Evolutionary conservation across 2,113 vertebrate genomes (phyloP).

Genomic region (Pygoscelis adeliae): DNA sequence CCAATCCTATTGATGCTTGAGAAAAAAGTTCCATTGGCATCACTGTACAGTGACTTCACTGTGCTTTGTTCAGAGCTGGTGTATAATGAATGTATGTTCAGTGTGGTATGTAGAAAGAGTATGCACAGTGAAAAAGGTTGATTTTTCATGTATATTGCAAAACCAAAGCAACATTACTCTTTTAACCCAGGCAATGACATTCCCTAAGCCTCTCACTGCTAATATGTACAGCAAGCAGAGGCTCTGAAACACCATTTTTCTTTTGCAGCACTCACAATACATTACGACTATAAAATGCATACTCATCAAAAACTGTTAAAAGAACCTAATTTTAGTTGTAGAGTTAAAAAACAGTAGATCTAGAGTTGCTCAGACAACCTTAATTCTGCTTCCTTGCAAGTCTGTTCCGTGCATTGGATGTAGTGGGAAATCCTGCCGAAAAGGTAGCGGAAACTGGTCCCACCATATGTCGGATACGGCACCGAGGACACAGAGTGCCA

Average conservation of each 20-base stretch:
- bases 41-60: not conserved
- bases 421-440: not conserved
- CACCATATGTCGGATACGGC: accelerated
- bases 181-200: not conserved
- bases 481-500: not conserved
- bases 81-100: not conserved
- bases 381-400: not conserved
- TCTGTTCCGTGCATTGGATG: not conserved
- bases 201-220: not conserved
- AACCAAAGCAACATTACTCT: not conserved
- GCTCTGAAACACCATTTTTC: not conserved
- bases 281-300: not conserved
- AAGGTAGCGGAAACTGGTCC: not conserved
- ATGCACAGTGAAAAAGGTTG: not conserved
- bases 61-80: not conserved
- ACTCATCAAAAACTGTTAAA: not conserved
- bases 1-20: not conserved
- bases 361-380: not conserved
- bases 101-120: not conserved
- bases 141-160: slow-evolving; percentile 16
- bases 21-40: not conserved
- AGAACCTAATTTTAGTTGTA: not conserved
- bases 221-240: not conserved
- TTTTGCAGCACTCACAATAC: not conserved
- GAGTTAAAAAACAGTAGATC: not conserved